Evolutionary conservation across 2,113 vertebrate species (phyloP).

Genomic region (Psilopogon haemacephalus): DNA sequence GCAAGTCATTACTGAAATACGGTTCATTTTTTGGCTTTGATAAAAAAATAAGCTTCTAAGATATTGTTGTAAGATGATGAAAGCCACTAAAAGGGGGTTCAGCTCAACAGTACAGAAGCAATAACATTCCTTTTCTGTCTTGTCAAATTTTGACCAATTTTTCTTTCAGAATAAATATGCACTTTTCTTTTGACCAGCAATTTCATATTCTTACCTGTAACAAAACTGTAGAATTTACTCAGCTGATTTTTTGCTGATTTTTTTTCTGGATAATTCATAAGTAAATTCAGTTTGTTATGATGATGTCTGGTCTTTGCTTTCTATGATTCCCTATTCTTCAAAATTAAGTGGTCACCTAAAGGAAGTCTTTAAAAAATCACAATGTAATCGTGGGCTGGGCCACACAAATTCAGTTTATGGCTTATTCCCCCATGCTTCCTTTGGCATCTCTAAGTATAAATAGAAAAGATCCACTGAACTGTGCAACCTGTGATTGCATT

Average conservation of each 20-base stretch:
- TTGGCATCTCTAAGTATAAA: background rate
- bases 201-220: background rate
- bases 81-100: background rate
- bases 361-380: background rate
- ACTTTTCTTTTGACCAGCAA: background rate
- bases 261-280: conserved; percentile 28
- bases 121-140: background rate
- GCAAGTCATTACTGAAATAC: background rate
- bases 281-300: conserved; percentile 2
- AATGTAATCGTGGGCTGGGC: background rate
- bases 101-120: background rate
- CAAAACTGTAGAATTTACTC: background rate
- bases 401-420: background rate
- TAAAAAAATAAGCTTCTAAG: background rate
- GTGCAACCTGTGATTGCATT: background rate
- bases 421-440: background rate
- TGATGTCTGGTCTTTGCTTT: conserved; percentile 1
- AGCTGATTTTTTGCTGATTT: background rate
- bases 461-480: background rate
- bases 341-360: background rate
- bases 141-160: background rate
- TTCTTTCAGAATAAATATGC: background rate
- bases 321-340: background rate
- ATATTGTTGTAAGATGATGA: background rate
- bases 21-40: background rate